phyloP scores from a whole-genome alignment of 2,113 vertebrate genomes.

The Nothocercus nigrocapillus region DNA sequence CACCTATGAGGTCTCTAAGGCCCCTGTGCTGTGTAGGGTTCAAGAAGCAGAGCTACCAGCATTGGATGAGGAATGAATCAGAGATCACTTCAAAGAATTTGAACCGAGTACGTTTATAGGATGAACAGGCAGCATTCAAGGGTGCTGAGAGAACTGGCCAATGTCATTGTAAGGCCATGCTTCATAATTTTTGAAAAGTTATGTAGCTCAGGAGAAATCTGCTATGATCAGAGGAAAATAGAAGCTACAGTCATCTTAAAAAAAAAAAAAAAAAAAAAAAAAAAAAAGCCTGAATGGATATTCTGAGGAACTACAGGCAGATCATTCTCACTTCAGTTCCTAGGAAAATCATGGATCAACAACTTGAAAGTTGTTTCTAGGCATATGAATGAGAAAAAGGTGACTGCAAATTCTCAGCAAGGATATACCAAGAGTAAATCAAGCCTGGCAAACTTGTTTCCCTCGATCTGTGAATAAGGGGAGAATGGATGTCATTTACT shows the following conservation, averaged over 20 bases:
- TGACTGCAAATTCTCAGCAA: not conserved
- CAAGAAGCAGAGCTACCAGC: not conserved
- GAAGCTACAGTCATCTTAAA: not conserved
- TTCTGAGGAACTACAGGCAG: not conserved
- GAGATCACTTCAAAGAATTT: not conserved
- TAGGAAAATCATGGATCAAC: not conserved
- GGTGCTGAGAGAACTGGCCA: not conserved
- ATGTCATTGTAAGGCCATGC: not conserved
- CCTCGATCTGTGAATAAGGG: not conserved
- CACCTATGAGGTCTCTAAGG: too few species aligned
- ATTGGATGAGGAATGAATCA: not conserved
- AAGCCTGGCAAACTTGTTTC: not conserved
- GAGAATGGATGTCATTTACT: not conserved
- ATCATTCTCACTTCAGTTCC: not conserved
- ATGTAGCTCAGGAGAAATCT: not conserved
- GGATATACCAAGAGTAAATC: not conserved
- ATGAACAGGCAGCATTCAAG: not conserved
- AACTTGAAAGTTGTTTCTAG: not conserved
- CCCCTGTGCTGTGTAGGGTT: not conserved
- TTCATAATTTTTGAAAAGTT: not conserved
- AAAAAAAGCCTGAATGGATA: not conserved
- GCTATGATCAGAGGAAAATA: rapidly evolving
- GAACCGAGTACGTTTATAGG: rapidly evolving
- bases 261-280: too few species aligned
- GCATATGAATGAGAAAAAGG: not conserved